Base-by-base conservation (phyloP, 2,113 vertebrate genomes). In the Himantopus leucocephalus region DNA sequence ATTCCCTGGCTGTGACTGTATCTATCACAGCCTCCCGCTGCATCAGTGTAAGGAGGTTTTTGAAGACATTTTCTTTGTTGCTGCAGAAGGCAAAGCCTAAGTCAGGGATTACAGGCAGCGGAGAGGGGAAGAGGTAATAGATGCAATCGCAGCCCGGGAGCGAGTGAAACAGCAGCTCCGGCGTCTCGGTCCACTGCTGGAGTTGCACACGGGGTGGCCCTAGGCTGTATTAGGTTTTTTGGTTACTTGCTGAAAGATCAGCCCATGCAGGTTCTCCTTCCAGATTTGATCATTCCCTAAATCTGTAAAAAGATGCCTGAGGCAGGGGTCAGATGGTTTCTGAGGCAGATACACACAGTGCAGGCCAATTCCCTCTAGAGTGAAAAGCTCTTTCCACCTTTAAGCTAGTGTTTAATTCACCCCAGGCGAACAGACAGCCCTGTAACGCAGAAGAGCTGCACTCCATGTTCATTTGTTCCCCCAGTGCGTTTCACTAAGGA, bases 1-100 rank as follows among this genome's bases (percentile, higher is more conserved):
- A 3, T 37, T 74, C 91, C 88, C 95, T 77, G n/a, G 89, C 95
- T 29, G 6, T 70, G 95, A 80, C 93, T 58, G 63, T 6, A 14
- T 81, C 96, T 39, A 53, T 75, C 85, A 0, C 85, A 84, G 94
- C 92, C 90, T 92, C 93, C 93, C 4, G 73, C 94, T 52, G 89
- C 84, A 81, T 6, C 86, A 27, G 24, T 0, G 8, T 0, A 12
- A 53, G 66, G 56, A 85, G 71, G 12, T 0, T 45, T 60, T 20
- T 59, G 76, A 79, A 58, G 85, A 76, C 70, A n/a, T 78, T 88
- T 79, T 50, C 85, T 83, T 75, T 66, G 64, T 43, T 85, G 91
- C 95, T 92, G 75, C 76, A 68, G 41, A 93, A 88, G 48, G 88
- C 93, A 59, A 88, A 89, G 94, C 53, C 73, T 6, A 18, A 87